A percentile compares a stretch with the other conserved stretches of the same genome.
Evolutionary conservation across 2,888 invertebrate species (phyloP).

Genomic region (Hybos culiciformis): DNA sequence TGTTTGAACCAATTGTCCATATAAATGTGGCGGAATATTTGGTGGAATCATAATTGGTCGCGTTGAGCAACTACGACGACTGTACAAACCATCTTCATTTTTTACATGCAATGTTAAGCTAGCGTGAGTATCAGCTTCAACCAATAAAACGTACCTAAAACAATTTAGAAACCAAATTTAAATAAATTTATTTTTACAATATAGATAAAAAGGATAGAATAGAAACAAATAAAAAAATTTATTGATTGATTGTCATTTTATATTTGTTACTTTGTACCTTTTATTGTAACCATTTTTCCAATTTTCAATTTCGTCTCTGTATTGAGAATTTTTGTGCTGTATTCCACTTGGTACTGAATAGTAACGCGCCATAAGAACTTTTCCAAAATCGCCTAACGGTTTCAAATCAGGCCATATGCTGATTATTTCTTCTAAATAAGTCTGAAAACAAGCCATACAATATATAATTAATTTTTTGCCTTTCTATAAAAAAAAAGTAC

Average conservation of each 20-base stretch:
- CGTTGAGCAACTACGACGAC: constrained; percentile 50
- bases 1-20: constrained; percentile 69
- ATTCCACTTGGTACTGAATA: constrained; percentile 61
- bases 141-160: constrained; percentile 71
- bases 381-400: constrained; percentile 63
- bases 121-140: constrained; percentile 81
- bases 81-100: constrained; percentile 63
- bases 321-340: constrained; percentile 47
- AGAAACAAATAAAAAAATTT: neutral
- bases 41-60: constrained; percentile 39
- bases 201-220: constrained; percentile 9
- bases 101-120: constrained; percentile 72
- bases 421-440: constrained; percentile 61
- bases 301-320: constrained; percentile 59
- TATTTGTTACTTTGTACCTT: constrained; percentile 37
- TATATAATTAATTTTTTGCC: neutral
- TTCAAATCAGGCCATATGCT: constrained; percentile 54
- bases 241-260: neutral
- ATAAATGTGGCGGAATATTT: constrained; percentile 56
- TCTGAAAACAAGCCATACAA: constrained; percentile 33
- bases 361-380: constrained; percentile 59
- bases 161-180: too few relatives aligned
- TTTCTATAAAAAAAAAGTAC: constrained; percentile 36
- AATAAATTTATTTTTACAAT: neutral
- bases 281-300: constrained; percentile 66